phyloP scores from a whole-genome alignment of 2,888 invertebrate species.

The Tetragonisca angustula region DNA sequence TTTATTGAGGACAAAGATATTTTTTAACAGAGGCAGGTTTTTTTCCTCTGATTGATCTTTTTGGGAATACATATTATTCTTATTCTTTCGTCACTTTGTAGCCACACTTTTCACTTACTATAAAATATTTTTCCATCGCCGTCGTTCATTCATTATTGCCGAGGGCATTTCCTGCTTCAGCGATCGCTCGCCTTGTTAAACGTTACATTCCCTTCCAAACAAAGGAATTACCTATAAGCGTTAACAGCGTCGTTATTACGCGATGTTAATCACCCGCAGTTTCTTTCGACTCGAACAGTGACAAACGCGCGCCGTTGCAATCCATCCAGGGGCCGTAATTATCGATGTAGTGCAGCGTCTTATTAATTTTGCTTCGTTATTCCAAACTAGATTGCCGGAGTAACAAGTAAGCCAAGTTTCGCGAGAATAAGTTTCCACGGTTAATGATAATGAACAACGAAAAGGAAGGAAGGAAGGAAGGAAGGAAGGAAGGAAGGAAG shows the following conservation, averaged over 20 bases:
- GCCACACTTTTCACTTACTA: neutral
- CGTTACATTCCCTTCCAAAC: neutral
- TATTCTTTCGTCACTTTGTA: neutral
- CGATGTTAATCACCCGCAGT: neutral
- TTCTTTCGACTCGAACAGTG: neutral
- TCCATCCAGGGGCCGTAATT: neutral
- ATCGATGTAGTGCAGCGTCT: slow-evolving; percentile 16
- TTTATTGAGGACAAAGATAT: too few relatives aligned
- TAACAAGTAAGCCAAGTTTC: slow-evolving; percentile 34
- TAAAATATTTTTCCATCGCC: neutral
- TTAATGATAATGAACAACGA: slow-evolving; percentile 57
- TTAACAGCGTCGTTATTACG: slow-evolving; percentile 1
- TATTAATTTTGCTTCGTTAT: slow-evolving; percentile 34
- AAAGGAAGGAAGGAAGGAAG: slow-evolving; percentile 8
- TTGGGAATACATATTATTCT: too few relatives aligned
- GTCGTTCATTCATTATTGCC: neutral
- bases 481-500: too few relatives aligned
- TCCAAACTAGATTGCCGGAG: slow-evolving; percentile 23
- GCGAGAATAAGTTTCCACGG: slow-evolving; percentile 32
- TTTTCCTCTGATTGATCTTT: too few relatives aligned
- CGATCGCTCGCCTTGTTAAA: neutral
- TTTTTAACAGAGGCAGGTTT: too few relatives aligned
- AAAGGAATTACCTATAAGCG: neutral
- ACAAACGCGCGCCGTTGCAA: neutral
- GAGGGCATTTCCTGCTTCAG: neutral